These are phyloP conservation scores for Notodromas monacha DNA, from an alignment of 2,888 invertebrate genomes.

Conservation along the genomic window DNA sequence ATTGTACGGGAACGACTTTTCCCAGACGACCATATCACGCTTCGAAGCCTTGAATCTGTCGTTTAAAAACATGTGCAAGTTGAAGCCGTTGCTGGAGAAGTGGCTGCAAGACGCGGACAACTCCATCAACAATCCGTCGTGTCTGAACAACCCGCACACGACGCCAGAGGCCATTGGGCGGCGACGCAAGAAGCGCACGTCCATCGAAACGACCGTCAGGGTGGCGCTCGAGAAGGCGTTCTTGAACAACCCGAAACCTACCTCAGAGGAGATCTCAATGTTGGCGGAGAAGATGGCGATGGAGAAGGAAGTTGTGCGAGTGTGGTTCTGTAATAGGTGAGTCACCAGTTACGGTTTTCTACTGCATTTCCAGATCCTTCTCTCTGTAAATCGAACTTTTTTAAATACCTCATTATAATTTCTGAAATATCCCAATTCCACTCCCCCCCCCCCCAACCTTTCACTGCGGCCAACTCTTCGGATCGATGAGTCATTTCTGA, in stretches of 20 bases:
- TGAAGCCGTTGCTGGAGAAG: constrained; percentile 82
- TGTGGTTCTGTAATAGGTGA: constrained; percentile 67
- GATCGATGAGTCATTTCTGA: too few relatives aligned
- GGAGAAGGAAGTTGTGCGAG: constrained; percentile 78
- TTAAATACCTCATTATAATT: too few relatives aligned
- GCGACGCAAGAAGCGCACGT: too few relatives aligned
- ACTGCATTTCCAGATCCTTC: too few relatives aligned
- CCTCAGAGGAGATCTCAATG: constrained; percentile 72
- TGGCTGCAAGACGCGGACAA: constrained; percentile 85
- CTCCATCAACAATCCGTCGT: constrained; percentile 35
- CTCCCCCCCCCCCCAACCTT: too few relatives aligned
- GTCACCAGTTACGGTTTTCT: too few relatives aligned
- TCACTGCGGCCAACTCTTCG: too few relatives aligned
- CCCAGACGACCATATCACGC: constrained; percentile 89
- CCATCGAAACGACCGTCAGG: constrained; percentile 64
- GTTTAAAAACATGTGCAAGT: constrained; percentile 99
- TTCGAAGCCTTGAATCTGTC: constrained; percentile 93
- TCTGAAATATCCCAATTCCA: too few relatives aligned
- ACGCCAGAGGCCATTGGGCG: constrained; percentile 61
- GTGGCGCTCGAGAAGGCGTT: constrained; percentile 79
- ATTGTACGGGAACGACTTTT: constrained; percentile 90
- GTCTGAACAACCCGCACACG: constrained; percentile 33
- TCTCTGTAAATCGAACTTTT: too few relatives aligned
- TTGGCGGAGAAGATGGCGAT: constrained; percentile 69
- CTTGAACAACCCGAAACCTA: constrained; percentile 73